phyloP scores from a whole-genome alignment of 2,113 vertebrate species.

The Opisthocomus hoazin region DNA sequence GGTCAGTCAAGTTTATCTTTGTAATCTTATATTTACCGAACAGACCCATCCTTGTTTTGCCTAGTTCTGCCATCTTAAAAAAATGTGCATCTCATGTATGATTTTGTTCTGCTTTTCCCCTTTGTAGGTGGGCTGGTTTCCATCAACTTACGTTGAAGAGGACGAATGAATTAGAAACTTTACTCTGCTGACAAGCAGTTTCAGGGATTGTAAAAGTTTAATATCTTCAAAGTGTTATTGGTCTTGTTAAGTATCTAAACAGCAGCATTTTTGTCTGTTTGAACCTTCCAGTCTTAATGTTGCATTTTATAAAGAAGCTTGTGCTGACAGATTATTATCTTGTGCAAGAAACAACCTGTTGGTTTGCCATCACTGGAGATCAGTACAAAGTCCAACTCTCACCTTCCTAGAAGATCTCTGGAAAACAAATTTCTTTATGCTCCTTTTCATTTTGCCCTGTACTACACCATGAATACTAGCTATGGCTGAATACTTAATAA shows the following conservation, averaged over 20 bases:
- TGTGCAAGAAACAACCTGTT: slow-evolving; percentile 56
- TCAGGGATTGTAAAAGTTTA: slow-evolving; percentile 55
- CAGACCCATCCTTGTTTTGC: background rate
- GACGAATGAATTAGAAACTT: slow-evolving; percentile 79
- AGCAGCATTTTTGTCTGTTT: slow-evolving; percentile 51
- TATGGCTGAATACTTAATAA: slow-evolving; percentile 46
- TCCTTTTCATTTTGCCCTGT: slow-evolving; percentile 63
- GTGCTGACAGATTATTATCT: slow-evolving; percentile 65
- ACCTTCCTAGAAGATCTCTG: slow-evolving; percentile 45
- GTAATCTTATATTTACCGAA: background rate
- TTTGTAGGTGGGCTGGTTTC: slow-evolving; percentile 95
- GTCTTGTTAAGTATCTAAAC: slow-evolving; percentile 53
- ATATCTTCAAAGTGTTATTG: slow-evolving; percentile 4
- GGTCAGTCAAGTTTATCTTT: background rate
- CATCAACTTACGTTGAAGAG: slow-evolving; percentile 96
- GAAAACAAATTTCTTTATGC: background rate
- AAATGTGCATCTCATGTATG: background rate
- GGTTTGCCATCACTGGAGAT: slow-evolving; percentile 40
- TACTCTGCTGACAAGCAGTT: slow-evolving; percentile 14
- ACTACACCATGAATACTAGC: slow-evolving; percentile 38
- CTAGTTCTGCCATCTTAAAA: background rate
- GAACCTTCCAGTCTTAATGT: slow-evolving; percentile 56
- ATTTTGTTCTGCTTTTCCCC: slow-evolving; percentile 31
- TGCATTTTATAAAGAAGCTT: slow-evolving; percentile 60
- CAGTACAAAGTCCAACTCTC: slow-evolving; percentile 40